phyloP scores from a whole-genome alignment of 2,888 invertebrate species.

The Catocala nupta region DNA sequence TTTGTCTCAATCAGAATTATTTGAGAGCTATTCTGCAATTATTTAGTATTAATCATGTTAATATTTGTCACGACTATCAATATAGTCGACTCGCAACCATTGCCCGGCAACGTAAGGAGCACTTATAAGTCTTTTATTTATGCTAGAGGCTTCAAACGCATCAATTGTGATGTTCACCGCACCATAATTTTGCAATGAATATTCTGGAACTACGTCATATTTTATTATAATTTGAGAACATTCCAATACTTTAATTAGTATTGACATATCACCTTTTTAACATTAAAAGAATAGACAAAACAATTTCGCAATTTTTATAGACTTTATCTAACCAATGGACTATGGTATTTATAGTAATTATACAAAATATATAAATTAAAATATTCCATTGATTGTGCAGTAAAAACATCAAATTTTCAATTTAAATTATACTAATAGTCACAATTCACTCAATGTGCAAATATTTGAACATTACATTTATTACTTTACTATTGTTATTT shows the following conservation, averaged over 20 bases:
- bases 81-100: background rate
- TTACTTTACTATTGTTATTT: background rate
- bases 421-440: background rate
- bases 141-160: background rate
- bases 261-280: background rate
- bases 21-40: too few relatives aligned
- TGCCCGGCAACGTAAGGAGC: slow-evolving; percentile 10
- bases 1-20: too few relatives aligned
- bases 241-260: too few relatives aligned
- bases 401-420: too few relatives aligned
- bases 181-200: too few relatives aligned
- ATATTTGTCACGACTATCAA: background rate
- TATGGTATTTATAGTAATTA: too few relatives aligned
- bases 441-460: background rate
- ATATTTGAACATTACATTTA: background rate
- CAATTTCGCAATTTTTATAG: too few relatives aligned
- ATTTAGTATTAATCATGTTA: background rate
- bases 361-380: too few relatives aligned
- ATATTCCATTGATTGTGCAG: too few relatives aligned
- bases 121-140: background rate
- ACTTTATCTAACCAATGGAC: too few relatives aligned
- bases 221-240: too few relatives aligned
- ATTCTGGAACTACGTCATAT: too few relatives aligned
- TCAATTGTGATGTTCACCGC: background rate
- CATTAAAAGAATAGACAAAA: background rate